These are phyloP conservation scores for Rosalia funebris DNA, from an alignment of 2,888 invertebrate species.

Conservation along the genomic window DNA sequence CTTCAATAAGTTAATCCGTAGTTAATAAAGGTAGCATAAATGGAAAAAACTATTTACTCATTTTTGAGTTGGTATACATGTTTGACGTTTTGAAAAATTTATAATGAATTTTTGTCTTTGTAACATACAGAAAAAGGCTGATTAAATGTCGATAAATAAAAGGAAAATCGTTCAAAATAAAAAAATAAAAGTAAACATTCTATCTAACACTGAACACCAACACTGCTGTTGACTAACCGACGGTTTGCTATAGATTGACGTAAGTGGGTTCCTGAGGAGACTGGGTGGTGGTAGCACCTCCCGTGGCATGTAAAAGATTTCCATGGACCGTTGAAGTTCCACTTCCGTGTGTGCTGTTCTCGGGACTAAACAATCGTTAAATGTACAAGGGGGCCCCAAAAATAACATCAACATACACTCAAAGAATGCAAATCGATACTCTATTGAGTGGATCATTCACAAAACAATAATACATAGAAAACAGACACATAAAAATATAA, in stretches of 20 bases:
- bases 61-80: no score
- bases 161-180: slow-evolving; percentile 4
- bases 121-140: not conserved
- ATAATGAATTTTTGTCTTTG: not conserved
- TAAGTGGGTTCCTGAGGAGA: slow-evolving; percentile 90
- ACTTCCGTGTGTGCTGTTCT: slow-evolving; percentile 61
- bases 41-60: no score
- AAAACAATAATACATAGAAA: slow-evolving; percentile 42
- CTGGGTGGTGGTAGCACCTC: slow-evolving; percentile 70
- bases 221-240: slow-evolving; percentile 65
- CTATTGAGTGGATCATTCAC: slow-evolving; percentile 34
- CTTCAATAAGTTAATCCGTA: no score
- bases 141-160: slow-evolving; percentile 11
- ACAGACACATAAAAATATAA: slow-evolving; percentile 40
- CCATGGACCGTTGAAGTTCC: slow-evolving; percentile 61
- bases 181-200: slow-evolving; percentile 24
- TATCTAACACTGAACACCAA: slow-evolving; percentile 56
- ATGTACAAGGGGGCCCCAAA: slow-evolving; percentile 62
- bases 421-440: slow-evolving; percentile 31
- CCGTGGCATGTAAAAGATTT: slow-evolving; percentile 64
- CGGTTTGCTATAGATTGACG: slow-evolving; percentile 86
- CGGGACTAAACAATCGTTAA: slow-evolving; percentile 66
- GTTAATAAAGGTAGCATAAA: no score
- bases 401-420: slow-evolving; percentile 38
- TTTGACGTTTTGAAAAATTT: no score